Evolutionary conservation across 1,140 invertebrate genomes (phyloP), one percentile per base, ranked within the genome.

Genomic region (Brachionus angularis): DNA sequence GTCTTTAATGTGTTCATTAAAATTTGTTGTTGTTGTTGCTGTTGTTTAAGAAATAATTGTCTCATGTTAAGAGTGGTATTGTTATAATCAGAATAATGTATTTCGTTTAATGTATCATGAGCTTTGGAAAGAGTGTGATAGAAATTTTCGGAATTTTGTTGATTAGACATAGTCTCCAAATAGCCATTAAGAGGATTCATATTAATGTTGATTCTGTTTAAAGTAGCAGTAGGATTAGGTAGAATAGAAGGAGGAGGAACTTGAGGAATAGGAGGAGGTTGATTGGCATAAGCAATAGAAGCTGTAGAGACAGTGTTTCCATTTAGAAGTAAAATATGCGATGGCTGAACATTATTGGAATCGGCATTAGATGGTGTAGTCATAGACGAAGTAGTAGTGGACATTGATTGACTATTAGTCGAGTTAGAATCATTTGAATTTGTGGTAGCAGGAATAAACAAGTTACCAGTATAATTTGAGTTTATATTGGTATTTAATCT

Each of bases 341-440:
- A n/a, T n/a, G n/a, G n/a, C n/a, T n/a, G n/a, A n/a, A n/a, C n/a
- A 42, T 42, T 42, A 16, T 42, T 42, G 39, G 39, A 16, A 42
- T 67, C 62, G 23, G 8, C 16, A 7, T 10, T 42, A 18, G 62
- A 8, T n/a, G 62, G 62, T 12, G 62, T 67, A 0, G 42, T 49
- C 5, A 67, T 49, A 3, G 62, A 67, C 12, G 62, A 67, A 23
- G 62, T 67, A 18, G 62, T 67, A 2, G 62, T 67, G 10, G 62
- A 67, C 62, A 67, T 67, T n/a, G 62, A 67, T 36, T 67, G 62
- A 50, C 62, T 67, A 33, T 67, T 67, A 5, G 62, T 67, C 29
- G 62, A 67, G 36, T 67, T 67, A 3, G 62, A 67, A 27, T 67
- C 62, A 27, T 67, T 67, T 42, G 10, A 10, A 42, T 10, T 42